These are phyloP conservation scores for Epizoanthus stellaris DNA, from an alignment of 92 coral and sea anemone species.

Conservation along the genomic window DNA sequence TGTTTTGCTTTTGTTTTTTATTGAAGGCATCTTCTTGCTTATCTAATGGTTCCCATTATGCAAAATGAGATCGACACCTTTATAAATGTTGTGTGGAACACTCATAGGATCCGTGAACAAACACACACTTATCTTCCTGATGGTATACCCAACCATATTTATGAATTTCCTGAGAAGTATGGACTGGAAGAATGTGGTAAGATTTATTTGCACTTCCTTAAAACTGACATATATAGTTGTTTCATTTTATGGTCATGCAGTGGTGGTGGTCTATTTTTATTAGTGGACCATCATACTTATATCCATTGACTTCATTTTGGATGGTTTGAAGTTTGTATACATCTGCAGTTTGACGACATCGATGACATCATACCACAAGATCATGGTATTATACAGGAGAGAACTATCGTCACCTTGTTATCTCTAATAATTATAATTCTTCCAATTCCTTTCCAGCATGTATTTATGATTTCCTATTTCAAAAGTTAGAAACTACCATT, in stretches of 20 bases:
- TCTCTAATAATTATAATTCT: too few relatives aligned
- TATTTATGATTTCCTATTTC: too few relatives aligned
- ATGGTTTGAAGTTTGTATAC: not conserved
- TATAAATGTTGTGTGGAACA: slow-evolving; percentile 59
- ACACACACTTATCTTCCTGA: slow-evolving; percentile 53
- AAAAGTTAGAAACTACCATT: too few relatives aligned
- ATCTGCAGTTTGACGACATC: not conserved
- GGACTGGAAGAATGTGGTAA: slow-evolving; percentile 59
- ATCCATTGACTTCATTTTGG: slow-evolving; percentile 12
- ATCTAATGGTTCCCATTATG: slow-evolving; percentile 57
- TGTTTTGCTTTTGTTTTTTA: slow-evolving; percentile 2
- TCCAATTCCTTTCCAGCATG: too few relatives aligned
- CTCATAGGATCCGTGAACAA: slow-evolving; percentile 51
- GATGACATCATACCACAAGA: not conserved
- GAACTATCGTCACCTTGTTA: too few relatives aligned
- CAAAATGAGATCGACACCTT: slow-evolving; percentile 58
- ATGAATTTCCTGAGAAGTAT: slow-evolving; percentile 51
- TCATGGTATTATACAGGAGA: too few relatives aligned
- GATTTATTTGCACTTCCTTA: slow-evolving; percentile 9
- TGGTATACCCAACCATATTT: slow-evolving; percentile 58
- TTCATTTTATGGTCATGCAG: slow-evolving; percentile 22
- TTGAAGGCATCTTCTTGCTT: slow-evolving; percentile 50
- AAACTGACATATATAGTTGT: not conserved
- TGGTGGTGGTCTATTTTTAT: slow-evolving; percentile 7
- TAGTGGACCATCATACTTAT: not conserved